phyloP scores from a whole-genome alignment of 2,888 invertebrate species.

The Helicoverpa assulta region DNA sequence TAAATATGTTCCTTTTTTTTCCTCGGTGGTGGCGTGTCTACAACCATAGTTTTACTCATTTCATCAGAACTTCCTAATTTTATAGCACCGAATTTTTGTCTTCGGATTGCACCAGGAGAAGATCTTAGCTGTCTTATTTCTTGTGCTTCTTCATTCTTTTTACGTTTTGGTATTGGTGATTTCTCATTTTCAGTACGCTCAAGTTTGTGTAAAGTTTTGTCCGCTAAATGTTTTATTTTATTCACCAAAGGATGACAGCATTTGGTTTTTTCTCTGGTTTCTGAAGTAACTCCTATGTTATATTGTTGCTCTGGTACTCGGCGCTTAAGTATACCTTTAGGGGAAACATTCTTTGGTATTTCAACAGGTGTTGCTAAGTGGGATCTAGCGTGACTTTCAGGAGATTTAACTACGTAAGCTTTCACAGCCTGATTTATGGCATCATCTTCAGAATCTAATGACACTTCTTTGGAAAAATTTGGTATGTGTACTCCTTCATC shows the following conservation, averaged over 20 bases:
- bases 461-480: conserved; percentile 87
- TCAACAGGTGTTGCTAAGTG: conserved; percentile 77
- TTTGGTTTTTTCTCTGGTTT: conserved; percentile 87
- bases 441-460: conserved; percentile 86
- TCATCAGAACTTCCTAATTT: conserved; percentile 88
- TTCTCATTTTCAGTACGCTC: conserved; percentile 86
- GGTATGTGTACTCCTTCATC: conserved; percentile 86
- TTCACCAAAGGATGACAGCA: conserved; percentile 92
- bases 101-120: conserved; percentile 91
- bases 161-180: conserved; percentile 80
- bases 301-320: conserved; percentile 83
- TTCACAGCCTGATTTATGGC: conserved; percentile 72
- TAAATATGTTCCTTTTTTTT: conserved; percentile 91
- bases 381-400: conserved; percentile 74
- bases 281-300: conserved; percentile 79
- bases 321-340: conserved; percentile 90
- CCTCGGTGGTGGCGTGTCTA: conserved; percentile 85
- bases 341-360: conserved; percentile 83
- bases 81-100: conserved; percentile 87
- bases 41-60: conserved; percentile 85
- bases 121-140: conserved; percentile 91
- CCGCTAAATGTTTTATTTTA: conserved; percentile 91
- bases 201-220: conserved; percentile 89
- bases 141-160: conserved; percentile 89
- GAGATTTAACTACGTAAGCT: conserved; percentile 74